Evolutionary conservation across 2,113 vertebrate genomes (phyloP).

Genomic region (Ptilorrhoa leucosticta): DNA sequence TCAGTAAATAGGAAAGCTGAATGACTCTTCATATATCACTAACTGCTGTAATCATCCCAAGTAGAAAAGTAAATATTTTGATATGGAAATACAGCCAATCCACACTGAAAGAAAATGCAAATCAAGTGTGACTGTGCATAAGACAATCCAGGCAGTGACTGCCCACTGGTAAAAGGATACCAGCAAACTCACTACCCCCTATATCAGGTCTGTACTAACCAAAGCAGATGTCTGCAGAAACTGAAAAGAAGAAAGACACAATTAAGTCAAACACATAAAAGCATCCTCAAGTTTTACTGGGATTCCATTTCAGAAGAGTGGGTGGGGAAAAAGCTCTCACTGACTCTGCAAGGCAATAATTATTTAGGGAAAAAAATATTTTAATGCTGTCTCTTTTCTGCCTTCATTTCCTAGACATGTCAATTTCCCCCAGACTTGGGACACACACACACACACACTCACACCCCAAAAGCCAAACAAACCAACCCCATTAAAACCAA

Average conservation of each 20-base stretch:
- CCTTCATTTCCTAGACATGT: neutral
- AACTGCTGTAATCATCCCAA: neutral
- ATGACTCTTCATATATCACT: neutral
- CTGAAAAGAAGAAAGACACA: neutral
- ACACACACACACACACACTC: neutral
- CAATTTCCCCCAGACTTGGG: neutral
- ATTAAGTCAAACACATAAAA: neutral
- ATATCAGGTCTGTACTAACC: fast-evolving
- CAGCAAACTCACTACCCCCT: neutral
- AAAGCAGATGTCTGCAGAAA: neutral
- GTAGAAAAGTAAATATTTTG: neutral
- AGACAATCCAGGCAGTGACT: neutral
- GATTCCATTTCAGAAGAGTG: neutral
- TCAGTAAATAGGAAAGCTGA: neutral
- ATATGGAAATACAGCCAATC: neutral
- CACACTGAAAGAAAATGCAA: neutral
- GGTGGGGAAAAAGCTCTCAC: fast-evolving
- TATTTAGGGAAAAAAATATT: neutral
- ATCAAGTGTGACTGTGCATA: neutral
- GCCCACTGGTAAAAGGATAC: neutral
- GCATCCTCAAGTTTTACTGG: neutral
- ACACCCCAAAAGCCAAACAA: neutral
- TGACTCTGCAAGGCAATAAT: neutral
- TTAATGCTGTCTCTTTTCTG: neutral
- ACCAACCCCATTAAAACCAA: neutral